Evolutionary conservation across 2,113 vertebrate species (phyloP).

Genomic region (Nannobrachium achirus): DNA sequence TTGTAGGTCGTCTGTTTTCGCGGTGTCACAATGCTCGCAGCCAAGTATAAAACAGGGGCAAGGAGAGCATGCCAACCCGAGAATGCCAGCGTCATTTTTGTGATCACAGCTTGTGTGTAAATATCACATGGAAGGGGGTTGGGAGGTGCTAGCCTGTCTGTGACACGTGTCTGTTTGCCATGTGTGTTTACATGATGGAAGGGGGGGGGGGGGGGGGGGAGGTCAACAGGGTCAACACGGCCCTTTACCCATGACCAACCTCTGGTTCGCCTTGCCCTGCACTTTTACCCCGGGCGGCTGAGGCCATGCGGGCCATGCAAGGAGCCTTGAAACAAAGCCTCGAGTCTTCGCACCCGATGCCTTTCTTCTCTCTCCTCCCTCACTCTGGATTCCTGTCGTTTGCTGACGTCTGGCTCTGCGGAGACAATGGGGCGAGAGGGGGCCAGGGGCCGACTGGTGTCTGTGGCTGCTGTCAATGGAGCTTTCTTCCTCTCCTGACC

Average conservation of each 20-base stretch:
- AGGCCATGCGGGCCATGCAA: slow-evolving; percentile 37
- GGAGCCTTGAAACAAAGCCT: slow-evolving; percentile 63
- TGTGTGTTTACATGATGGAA: slow-evolving; percentile 23
- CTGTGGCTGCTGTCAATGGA: slow-evolving; percentile 67
- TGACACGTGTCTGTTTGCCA: background rate
- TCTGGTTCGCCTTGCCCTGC: slow-evolving; percentile 52
- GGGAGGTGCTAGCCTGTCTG: background rate
- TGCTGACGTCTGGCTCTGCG: slow-evolving; percentile 71
- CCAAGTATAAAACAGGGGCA: slow-evolving; percentile 7
- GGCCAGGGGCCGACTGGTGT: slow-evolving; percentile 67
- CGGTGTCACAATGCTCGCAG: background rate
- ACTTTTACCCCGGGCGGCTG: slow-evolving; percentile 55
- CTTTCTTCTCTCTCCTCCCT: slow-evolving; percentile 56
- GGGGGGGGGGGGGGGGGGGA: slow-evolving; percentile 1
- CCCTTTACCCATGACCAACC: slow-evolving; percentile 13
- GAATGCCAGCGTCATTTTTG: slow-evolving; percentile 15
- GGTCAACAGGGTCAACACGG: slow-evolving; percentile 48
- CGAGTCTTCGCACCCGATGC: slow-evolving; percentile 54
- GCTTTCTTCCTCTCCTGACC: slow-evolving; percentile 55
- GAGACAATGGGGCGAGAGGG: slow-evolving; percentile 75
- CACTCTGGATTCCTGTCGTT: slow-evolving; percentile 75
- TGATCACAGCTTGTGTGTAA: slow-evolving; percentile 33
- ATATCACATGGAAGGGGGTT: slow-evolving; percentile 19
- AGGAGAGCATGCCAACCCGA: background rate
- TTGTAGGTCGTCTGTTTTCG: no score